phyloP scores from a whole-genome alignment of 2,888 invertebrate species.

The Helobdella robusta region DNA sequence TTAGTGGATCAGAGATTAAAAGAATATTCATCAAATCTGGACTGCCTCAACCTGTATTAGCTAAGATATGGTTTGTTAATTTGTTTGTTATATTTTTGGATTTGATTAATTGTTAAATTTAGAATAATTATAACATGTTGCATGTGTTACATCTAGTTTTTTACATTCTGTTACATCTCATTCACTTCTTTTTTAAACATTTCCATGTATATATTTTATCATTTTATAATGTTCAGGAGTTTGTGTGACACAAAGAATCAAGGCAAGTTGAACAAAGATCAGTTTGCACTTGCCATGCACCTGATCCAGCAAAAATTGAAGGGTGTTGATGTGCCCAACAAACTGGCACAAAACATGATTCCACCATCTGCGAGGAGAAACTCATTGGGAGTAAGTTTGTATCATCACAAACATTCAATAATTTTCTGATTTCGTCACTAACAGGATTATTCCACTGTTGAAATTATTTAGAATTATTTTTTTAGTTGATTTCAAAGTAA shows the following conservation, averaged over 20 bases:
- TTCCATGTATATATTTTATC: too few relatives aligned
- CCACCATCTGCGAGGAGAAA: conserved; percentile 63
- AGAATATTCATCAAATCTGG: conserved; percentile 86
- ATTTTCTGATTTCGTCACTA: too few relatives aligned
- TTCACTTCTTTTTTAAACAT: neutral
- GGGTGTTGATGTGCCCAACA: conserved; percentile 72
- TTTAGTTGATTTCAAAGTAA: too few relatives aligned
- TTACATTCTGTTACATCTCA: neutral
- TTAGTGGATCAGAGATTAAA: conserved; percentile 81
- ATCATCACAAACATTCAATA: too few relatives aligned
- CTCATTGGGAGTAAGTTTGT: conserved; percentile 35
- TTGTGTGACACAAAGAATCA: conserved; percentile 80
- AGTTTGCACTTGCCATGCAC: conserved; percentile 94
- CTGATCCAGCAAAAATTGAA: conserved; percentile 70
- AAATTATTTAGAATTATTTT: too few relatives aligned
- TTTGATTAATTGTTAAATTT: neutral
- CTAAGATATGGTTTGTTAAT: conserved; percentile 75
- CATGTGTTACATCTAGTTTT: neutral
- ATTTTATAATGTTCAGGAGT: conserved; percentile 57
- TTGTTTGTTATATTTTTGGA: neutral
- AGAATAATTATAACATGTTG: neutral
- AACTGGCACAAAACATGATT: conserved; percentile 73
- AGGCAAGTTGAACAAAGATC: conserved; percentile 83
- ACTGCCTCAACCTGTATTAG: conserved; percentile 74
- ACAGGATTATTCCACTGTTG: too few relatives aligned